Percentiles rank a stretch among this genome's conserved stretches.
phyloP scores from a whole-genome alignment of 1,140 invertebrate species.

The Drosophila santomea region DNA sequence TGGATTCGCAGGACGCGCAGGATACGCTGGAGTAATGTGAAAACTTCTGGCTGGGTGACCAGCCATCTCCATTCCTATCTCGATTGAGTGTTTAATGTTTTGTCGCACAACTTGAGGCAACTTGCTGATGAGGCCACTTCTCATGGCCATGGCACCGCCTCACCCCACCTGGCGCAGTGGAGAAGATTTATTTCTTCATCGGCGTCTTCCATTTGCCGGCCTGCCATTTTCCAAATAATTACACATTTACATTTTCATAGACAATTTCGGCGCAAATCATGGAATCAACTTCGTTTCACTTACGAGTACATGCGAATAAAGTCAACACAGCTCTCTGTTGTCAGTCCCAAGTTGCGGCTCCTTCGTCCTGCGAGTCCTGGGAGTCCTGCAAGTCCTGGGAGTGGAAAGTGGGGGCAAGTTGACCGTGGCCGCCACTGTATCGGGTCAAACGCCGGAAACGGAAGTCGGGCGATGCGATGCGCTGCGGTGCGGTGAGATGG shows the following conservation, averaged over 20 bases:
- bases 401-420: too few species aligned
- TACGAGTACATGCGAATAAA: constrained; percentile 44
- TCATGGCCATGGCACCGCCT: not conserved
- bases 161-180: not conserved
- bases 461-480: constrained; percentile 36
- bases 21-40: constrained; percentile 16
- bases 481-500: not conserved
- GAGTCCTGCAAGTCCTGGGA: not conserved
- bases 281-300: constrained; percentile 66
- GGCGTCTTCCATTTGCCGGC: constrained; percentile 58
- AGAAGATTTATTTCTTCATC: constrained; percentile 50
- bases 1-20: not conserved
- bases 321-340: constrained; percentile 38
- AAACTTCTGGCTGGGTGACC: constrained; percentile 50
- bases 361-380: not conserved
- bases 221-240: constrained; percentile 79
- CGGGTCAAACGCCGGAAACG: constrained; percentile 53
- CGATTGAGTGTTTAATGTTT: constrained; percentile 65
- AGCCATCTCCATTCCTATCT: constrained; percentile 20
- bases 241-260: constrained; percentile 82
- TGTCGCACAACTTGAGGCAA: constrained; percentile 71
- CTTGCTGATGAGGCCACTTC: constrained; percentile 46
- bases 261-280: constrained; percentile 65
- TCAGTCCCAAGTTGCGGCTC: too few species aligned
- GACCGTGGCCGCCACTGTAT: not conserved